A percentile compares a stretch with the other conserved stretches of the same genome.
phyloP scores from a whole-genome alignment of 2,113 vertebrate species.

The Xenotilapia leptura region DNA sequence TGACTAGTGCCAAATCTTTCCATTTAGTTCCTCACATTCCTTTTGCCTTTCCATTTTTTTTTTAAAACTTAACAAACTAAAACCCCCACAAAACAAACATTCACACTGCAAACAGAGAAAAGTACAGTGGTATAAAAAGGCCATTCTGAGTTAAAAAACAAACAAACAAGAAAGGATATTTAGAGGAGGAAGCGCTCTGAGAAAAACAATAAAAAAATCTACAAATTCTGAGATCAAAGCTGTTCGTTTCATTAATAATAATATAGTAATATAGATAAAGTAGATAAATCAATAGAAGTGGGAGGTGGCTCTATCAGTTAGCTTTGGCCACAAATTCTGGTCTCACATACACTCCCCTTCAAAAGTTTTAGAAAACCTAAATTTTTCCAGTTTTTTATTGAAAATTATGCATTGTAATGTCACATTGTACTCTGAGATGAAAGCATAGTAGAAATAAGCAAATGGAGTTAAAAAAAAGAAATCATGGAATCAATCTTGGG shows the following conservation, averaged over 20 bases:
- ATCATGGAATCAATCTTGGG: not conserved
- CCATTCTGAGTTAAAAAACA: not conserved
- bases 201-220: too few species aligned
- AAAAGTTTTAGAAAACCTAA: not conserved
- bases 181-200: not conserved
- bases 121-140: not conserved
- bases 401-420: not conserved
- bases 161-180: not conserved
- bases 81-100: not conserved
- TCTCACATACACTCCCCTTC: not conserved
- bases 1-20: not conserved
- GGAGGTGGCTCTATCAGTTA: not conserved
- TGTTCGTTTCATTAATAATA: not conserved
- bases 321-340: not conserved
- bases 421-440: fast-evolving
- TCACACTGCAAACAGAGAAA: not conserved
- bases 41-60: not conserved
- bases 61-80: not conserved
- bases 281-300: not conserved
- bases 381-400: not conserved
- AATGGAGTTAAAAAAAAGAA: not conserved
- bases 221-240: not conserved
- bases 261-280: not conserved
- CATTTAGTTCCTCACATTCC: not conserved
- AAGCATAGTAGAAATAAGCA: not conserved